A percentile compares a stretch with the other conserved stretches of the same genome.
Conservation (phyloP, 2,797 vertebrate species). For the Anguilla marmorata region DNA sequence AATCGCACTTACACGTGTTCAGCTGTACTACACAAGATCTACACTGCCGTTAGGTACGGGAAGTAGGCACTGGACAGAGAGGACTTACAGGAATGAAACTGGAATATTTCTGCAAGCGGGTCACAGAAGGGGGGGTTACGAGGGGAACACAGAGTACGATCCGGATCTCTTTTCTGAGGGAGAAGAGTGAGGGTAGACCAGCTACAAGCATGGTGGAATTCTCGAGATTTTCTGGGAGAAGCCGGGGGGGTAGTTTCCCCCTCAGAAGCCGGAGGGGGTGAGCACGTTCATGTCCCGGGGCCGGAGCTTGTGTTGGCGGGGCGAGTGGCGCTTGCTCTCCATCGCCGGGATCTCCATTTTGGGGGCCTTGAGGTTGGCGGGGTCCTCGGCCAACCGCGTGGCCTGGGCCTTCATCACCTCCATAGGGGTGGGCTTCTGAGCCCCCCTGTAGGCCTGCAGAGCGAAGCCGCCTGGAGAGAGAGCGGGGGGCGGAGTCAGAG, state of each 20-base stretch:
- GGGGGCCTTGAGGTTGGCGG: conserved; percentile 73
- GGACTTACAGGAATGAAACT: background rate
- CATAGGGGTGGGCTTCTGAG: conserved; percentile 90
- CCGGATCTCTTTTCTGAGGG: background rate
- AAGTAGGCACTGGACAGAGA: background rate
- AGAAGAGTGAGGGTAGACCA: conserved; percentile 9
- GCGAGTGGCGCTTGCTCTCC: conserved; percentile 73
- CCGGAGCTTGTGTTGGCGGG: conserved; percentile 83
- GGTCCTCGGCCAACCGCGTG: conserved; percentile 72
- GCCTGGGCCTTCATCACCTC: conserved; percentile 88
- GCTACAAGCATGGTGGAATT: background rate
- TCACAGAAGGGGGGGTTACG: background rate
- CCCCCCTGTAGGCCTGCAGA: conserved; percentile 83
- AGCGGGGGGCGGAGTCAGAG: background rate
- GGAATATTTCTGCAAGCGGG: background rate
- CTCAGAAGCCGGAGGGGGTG: conserved; percentile 89
- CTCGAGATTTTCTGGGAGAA: conserved; percentile 54
- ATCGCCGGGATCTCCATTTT: conserved; percentile 83
- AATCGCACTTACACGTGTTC: background rate
- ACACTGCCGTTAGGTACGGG: background rate
- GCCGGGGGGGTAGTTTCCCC: background rate
- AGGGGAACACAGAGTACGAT: background rate
- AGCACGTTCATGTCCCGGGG: conserved; percentile 90
- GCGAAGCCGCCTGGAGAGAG: conserved; percentile 80
- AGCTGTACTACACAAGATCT: background rate